A percentile compares a stretch with the other conserved stretches of the same genome.
Evolutionary conservation across 2,113 vertebrate genomes (phyloP).

Genomic region (Pagrus major): DNA sequence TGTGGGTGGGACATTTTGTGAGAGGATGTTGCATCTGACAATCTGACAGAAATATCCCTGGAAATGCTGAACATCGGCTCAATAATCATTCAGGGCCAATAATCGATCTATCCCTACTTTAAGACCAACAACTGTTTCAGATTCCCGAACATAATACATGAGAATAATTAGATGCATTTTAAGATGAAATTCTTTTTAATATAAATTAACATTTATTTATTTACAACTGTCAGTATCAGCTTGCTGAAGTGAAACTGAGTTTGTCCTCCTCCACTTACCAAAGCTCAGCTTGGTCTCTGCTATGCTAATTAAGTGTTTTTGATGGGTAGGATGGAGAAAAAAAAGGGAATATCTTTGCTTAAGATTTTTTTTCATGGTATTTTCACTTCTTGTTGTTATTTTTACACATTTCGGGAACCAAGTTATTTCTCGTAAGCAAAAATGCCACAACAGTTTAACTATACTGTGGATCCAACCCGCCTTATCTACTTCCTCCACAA

Average conservation of each 20-base stretch:
- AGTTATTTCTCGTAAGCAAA: slow-evolving; percentile 72
- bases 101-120: no score
- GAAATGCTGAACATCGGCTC: no score
- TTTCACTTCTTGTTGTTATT: slow-evolving; percentile 57
- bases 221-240: neutral
- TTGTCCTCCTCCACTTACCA: neutral
- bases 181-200: neutral
- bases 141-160: neutral
- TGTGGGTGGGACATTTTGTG: no score
- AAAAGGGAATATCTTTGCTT: slow-evolving; percentile 40
- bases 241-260: neutral
- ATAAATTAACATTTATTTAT: slow-evolving; percentile 1
- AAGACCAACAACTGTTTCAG: neutral
- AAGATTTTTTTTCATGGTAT: slow-evolving; percentile 35
- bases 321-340: slow-evolving; percentile 37
- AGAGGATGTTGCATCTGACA: no score
- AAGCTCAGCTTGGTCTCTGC: slow-evolving; percentile 20
- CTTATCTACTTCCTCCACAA: slow-evolving; percentile 78
- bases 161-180: neutral
- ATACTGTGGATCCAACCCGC: slow-evolving; percentile 65
- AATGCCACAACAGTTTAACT: slow-evolving; percentile 76
- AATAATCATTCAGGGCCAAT: no score
- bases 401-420: slow-evolving; percentile 64
- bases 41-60: no score
- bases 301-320: slow-evolving; percentile 33